Evolutionary conservation across 2,113 vertebrate species (phyloP), one percentile per base, ranked within the genome.

Genomic region (Eurypyga helias): DNA sequence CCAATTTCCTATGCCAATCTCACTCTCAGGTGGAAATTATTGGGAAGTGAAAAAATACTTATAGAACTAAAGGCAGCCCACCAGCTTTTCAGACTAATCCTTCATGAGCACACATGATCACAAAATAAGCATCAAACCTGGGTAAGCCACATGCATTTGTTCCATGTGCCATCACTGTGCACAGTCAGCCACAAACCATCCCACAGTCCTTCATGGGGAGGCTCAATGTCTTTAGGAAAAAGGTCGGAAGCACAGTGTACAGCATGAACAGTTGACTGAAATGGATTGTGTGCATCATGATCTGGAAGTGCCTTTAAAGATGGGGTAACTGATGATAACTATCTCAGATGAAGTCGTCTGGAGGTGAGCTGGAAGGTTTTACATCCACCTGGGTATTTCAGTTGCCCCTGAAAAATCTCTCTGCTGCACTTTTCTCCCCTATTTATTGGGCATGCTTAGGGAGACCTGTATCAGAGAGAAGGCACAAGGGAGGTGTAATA

Each of bases 401-500:
- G 0, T 86, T 95, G n/a, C 14, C 49, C 33, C 23, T 58, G 25
- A 58, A 58, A 78, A 58, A 71, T 29, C 28, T 41, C 13, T 71
- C 12, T 62, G 17, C 5, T 66, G 8, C n/a, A 18, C 8, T 78
- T 80, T 82, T 58, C 52, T 70, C 18, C 17, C 7, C 58, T 64
- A 7, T 84, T 52, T 38, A 38, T 1, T 49, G 31, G 7, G 9
- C 17, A 16, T 72, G 48, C 49, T 54, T n/a, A 57, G 11, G 52
- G 57, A 49, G 26, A 69, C 45, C 21, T 2, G 1, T 17, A 38
- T 51, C 60, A 87, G n/a, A 90, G 10, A 38, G n/a, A 36, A 73
- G 17, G 31, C 55, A 36, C 0, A 0, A 81, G 29, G 52, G 25
- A 86, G 2, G 4, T 36, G 4, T 16, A 73, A 48, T 11, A 36